Conservation (phyloP, 2,113 vertebrate species). For the Galbula dea region DNA sequence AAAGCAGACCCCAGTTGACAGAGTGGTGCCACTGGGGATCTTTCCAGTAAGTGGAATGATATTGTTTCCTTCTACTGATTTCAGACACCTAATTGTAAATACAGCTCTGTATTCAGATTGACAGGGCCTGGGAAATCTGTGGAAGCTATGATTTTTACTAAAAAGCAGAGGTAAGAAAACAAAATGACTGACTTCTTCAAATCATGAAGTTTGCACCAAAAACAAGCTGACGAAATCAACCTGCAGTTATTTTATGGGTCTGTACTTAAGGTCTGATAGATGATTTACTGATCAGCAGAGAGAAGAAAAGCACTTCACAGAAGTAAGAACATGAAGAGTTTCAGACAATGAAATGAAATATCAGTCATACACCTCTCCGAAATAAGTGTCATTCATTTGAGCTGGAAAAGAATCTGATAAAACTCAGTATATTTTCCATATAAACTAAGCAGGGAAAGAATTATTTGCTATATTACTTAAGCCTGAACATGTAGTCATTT, state of each 20-base stretch:
- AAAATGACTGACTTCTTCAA: background rate
- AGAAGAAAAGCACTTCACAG: background rate
- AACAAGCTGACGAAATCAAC: background rate
- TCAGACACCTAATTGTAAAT: background rate
- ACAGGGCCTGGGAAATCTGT: background rate
- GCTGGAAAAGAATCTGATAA: background rate
- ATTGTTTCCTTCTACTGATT: background rate
- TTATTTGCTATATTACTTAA: background rate
- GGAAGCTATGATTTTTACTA: background rate
- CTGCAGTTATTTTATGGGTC: background rate
- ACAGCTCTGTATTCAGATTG: background rate
- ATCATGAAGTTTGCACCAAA: background rate
- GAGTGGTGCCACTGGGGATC: background rate
- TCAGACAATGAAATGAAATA: background rate
- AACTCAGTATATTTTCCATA: background rate
- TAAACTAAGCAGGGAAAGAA: background rate
- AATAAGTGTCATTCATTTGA: background rate
- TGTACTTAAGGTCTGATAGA: background rate
- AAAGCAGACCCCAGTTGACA: background rate
- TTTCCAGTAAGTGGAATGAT: background rate
- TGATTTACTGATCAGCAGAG: background rate
- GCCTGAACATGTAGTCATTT: background rate
- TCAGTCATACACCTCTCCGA: background rate
- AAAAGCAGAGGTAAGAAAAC: background rate
- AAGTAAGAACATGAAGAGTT: background rate